Evolutionary conservation across 1,140 invertebrate species (phyloP), one percentile per base, ranked within the genome.

Genomic region (Babylonia areolata): DNA sequence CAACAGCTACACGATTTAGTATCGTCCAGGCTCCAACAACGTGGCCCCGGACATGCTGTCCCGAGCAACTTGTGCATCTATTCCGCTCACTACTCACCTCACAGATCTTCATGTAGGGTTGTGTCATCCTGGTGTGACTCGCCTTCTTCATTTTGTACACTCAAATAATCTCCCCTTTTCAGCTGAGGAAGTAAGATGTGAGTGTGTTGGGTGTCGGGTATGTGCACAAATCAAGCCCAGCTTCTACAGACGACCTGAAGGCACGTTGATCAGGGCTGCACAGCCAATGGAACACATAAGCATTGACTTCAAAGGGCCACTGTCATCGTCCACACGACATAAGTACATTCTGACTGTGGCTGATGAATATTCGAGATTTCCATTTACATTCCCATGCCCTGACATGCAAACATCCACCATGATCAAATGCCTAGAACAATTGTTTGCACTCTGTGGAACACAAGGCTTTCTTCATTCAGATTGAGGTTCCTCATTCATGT

Each of bases 361-460:
- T 28, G 91, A 93, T 87, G 91, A 93, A 86, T 93, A 86, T 81
- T 93, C 91, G 15, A 82, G 92, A 77, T 94, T 92, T 87, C 92
- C 91, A 35, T 93, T 92, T 89, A 87, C 80, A 69, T 90, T 90
- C 79, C 87, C 84, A 42, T 90, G 89, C 86, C 39, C 78, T 28
- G 84, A 90, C 88, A 86, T 89, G 77, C 89, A 85, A 71, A 39
- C 79, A 9, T 87, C 88, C 64, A 90, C 81, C 11, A 86, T 92
- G 37, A 93, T 91, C 69, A 54, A 84, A 42, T 83, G 87, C n/a
- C 69, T 91, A 17, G 82, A 51, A 51, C 46, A 51, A 17, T 51
- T 51, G 46, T 51, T 51, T 51, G 46, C 46, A 51, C 46, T 51
- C 17, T 51, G 46, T 51, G 46, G 46, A 51, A 51, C 46, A 51